phyloP scores from a whole-genome alignment of 2,113 vertebrate species.

The Anseranas semipalmata region DNA sequence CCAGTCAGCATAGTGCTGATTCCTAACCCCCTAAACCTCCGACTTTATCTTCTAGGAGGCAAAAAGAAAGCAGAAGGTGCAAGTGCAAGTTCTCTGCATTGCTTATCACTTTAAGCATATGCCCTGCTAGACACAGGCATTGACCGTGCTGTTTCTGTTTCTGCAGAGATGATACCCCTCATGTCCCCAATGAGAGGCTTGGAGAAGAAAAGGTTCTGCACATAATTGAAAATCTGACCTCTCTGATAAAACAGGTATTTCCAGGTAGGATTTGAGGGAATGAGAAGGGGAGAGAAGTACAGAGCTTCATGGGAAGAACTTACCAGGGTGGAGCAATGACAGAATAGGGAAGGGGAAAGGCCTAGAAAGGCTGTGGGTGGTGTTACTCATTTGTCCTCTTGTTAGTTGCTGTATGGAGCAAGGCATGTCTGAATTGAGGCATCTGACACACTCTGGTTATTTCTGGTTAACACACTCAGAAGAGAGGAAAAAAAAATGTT shows the following conservation, averaged over 20 bases:
- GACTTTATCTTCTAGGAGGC: not conserved
- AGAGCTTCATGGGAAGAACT: not conserved
- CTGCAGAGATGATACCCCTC: constrained; percentile 92
- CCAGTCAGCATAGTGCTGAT: not conserved
- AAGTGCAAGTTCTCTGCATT: not conserved
- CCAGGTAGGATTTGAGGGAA: constrained; percentile 78
- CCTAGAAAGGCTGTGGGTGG: not conserved
- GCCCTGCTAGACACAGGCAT: not conserved
- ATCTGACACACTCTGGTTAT: rapidly evolving
- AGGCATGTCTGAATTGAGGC: not conserved
- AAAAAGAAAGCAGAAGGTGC: not conserved
- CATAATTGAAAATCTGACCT: constrained; percentile 86
- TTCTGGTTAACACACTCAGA: not conserved
- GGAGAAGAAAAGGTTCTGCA: constrained; percentile 83
- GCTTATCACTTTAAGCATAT: not conserved
- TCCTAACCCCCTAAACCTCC: not conserved
- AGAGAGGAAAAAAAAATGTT: not conserved
- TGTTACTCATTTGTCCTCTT: not conserved
- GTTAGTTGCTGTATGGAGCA: not conserved
- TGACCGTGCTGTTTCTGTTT: not conserved
- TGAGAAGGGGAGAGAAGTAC: not conserved
- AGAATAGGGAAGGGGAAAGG: not conserved
- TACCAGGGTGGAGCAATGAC: not conserved
- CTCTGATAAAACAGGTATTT: constrained; percentile 83
- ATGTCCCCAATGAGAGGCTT: constrained; percentile 85